Percentiles rank a stretch among this genome's conserved stretches.
Evolutionary conservation across 2,888 invertebrate genomes (phyloP).

Genomic region (Acleris laterana): DNA sequence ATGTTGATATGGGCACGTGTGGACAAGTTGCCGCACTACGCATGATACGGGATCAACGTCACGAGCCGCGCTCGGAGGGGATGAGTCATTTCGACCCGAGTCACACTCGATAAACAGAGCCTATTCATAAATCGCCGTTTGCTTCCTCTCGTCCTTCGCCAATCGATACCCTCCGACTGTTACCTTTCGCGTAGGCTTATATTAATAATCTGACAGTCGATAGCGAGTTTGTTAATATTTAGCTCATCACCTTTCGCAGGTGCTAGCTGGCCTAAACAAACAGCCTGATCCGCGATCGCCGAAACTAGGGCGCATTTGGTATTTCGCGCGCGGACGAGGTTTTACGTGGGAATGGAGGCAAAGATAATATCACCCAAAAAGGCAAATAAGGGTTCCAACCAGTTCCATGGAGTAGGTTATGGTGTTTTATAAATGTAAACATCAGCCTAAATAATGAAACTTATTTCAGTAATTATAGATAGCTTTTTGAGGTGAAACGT

Average conservation of each 20-base stretch:
- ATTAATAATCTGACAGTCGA: conserved; percentile 59
- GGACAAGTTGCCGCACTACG: conserved; percentile 49
- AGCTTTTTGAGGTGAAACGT: neutral
- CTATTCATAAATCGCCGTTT: conserved; percentile 27
- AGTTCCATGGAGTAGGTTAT: conserved; percentile 66
- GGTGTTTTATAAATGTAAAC: conserved; percentile 71
- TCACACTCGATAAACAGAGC: conserved; percentile 26
- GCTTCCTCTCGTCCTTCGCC: conserved; percentile 28
- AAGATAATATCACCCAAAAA: conserved; percentile 78
- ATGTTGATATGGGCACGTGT: conserved; percentile 61
- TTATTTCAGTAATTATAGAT: neutral
- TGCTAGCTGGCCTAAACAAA: conserved; percentile 76
- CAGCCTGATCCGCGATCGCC: conserved; percentile 70
- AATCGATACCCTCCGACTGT: conserved; percentile 54
- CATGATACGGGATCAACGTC: conserved; percentile 56
- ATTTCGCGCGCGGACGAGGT: conserved; percentile 79
- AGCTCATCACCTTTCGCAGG: conserved; percentile 72
- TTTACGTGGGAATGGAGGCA: conserved; percentile 78
- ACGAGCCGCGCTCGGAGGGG: conserved; percentile 43
- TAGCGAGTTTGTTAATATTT: conserved; percentile 68
- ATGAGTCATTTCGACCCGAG: conserved; percentile 27
- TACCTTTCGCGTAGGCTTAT: conserved; percentile 52
- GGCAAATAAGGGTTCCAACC: conserved; percentile 77
- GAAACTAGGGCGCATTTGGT: conserved; percentile 83
- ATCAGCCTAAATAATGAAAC: neutral